Base-by-base conservation (phyloP, 2,888 invertebrate species). In the Anagyrus pseudococci region DNA sequence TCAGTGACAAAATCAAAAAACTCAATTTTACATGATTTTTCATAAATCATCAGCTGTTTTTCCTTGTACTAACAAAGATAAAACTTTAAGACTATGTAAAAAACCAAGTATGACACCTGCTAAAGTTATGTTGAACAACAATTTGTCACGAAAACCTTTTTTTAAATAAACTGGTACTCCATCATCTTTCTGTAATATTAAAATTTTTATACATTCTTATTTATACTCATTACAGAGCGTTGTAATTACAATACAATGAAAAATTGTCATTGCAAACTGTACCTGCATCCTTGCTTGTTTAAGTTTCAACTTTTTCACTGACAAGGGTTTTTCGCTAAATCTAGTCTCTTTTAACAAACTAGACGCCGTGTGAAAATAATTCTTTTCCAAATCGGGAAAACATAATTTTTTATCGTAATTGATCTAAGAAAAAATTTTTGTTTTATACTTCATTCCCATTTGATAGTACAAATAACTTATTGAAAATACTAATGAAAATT, bases 131-230 rank as follows among this genome's bases (percentile, higher is more conserved):
- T 64, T 56, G 70, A 80, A 84, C 57, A 87, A 72, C 15, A 85
- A 69, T 64, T 71, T 82, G 68, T 88, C 88, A 7, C 79, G 58
- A 1, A 85, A 78, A 50, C 88, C 88, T 26, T 84, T 85, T 75
- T 88, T 88, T 71, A 88, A 76, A 81, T 84, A 85, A 2, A 87
- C 83, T 0, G 87, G 87, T 4, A 83, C 71, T 66, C 85, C 86
- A 80, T 87, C 84, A 6, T 86, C 84, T 79, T 82, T 82, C 87
- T 87, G 82, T 49, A 80, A 81, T 10, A 62, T 77, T 64, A 46
- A 8, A 55, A 4, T 22, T 4, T 63, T 29, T 4, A 29, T 13
- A 8, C n/a, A 49, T 20, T 33, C n/a, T 22, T 63, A 64, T 46
- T 33, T 20, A 19, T 20, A 13, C 4, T 15, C 2, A 23, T 19